phyloP scores from a whole-genome alignment of 2,888 invertebrate species.

The Mythimna lalbum region DNA sequence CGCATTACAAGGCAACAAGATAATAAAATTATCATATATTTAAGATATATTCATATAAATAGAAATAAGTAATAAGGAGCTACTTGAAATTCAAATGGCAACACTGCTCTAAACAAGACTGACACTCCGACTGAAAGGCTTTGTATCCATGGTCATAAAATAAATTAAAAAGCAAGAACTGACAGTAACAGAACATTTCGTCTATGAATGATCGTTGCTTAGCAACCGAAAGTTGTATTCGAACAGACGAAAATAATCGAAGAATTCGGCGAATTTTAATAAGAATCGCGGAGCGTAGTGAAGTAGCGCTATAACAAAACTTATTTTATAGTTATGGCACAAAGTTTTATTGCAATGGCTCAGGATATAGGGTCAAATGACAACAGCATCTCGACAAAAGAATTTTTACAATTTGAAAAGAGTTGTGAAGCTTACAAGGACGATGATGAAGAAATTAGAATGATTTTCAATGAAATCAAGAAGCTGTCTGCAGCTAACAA shows the following conservation, averaged over 20 bases:
- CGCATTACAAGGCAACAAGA: too few relatives aligned
- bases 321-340: slow-evolving; percentile 70
- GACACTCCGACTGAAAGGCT: too few relatives aligned
- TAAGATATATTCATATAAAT: too few relatives aligned
- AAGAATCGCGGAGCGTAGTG: background rate
- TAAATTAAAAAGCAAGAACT: too few relatives aligned
- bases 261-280: slow-evolving; percentile 20
- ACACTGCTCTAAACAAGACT: too few relatives aligned
- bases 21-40: too few relatives aligned
- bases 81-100: too few relatives aligned
- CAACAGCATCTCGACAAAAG: slow-evolving; percentile 84
- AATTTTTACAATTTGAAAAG: slow-evolving; percentile 84
- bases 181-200: background rate
- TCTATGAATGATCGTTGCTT: slow-evolving; percentile 63
- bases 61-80: too few relatives aligned
- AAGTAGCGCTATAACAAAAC: background rate
- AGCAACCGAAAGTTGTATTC: slow-evolving; percentile 69
- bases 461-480: slow-evolving; percentile 93
- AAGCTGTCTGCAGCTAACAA: slow-evolving; percentile 84
- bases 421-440: slow-evolving; percentile 84
- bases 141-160: too few relatives aligned
- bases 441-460: slow-evolving; percentile 92
- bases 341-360: slow-evolving; percentile 65
- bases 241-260: slow-evolving; percentile 50
- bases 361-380: slow-evolving; percentile 80